These are phyloP conservation scores for Oriolus oriolus DNA, from an alignment of 2,113 vertebrate genomes.

Conservation along the genomic window DNA sequence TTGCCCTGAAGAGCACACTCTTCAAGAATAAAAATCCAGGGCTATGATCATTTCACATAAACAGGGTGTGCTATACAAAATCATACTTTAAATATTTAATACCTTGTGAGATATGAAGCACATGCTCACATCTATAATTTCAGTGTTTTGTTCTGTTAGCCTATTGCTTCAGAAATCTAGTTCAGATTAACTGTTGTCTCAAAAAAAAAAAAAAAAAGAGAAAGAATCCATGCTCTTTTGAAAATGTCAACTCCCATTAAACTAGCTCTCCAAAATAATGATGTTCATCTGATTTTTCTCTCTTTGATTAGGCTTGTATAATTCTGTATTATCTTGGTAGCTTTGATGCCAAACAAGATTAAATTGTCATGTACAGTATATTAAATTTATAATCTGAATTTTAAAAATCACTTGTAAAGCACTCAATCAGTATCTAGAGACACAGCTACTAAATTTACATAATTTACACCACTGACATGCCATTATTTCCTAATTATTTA, in stretches of 20 bases:
- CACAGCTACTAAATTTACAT: slow-evolving; percentile 54
- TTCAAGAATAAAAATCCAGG: slow-evolving; percentile 58
- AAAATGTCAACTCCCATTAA: slow-evolving; percentile 57
- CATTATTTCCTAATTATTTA: slow-evolving; percentile 71
- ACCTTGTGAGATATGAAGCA: slow-evolving; percentile 5
- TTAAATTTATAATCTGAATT: slow-evolving; percentile 69
- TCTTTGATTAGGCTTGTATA: slow-evolving; percentile 73
- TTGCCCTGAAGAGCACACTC: not conserved
- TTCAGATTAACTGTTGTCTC: slow-evolving; percentile 36
- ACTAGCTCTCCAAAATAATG: slow-evolving; percentile 60
- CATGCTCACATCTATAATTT: slow-evolving; percentile 40
- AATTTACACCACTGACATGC: slow-evolving; percentile 46
- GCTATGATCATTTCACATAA: not conserved
- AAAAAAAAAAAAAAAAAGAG: not conserved
- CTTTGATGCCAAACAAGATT: slow-evolving; percentile 75
- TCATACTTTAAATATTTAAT: slow-evolving; percentile 62
- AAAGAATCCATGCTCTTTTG: slow-evolving; percentile 43
- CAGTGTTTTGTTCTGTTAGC: slow-evolving; percentile 15
- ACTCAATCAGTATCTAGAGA: slow-evolving; percentile 55
- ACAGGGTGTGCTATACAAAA: slow-evolving; percentile 18
- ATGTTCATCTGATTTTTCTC: slow-evolving; percentile 56
- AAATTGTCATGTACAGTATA: slow-evolving; percentile 72
- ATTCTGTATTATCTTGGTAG: slow-evolving; percentile 71
- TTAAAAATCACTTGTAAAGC: slow-evolving; percentile 63
- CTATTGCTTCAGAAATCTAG: slow-evolving; percentile 14